Evolutionary conservation across 2,888 invertebrate species (phyloP).

Genomic region (Magallana nippona): DNA sequence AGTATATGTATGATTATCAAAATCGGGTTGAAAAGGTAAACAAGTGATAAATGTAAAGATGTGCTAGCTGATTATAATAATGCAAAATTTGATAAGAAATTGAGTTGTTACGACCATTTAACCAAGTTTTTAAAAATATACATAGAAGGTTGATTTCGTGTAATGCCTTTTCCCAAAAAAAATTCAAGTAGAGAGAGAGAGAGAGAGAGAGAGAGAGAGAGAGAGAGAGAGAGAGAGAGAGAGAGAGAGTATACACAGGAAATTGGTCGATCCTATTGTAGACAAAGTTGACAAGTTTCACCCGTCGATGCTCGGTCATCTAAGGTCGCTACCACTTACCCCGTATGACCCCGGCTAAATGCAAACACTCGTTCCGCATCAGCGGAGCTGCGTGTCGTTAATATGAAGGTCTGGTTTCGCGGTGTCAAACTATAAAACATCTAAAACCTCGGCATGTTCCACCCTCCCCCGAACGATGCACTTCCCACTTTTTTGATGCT

Average conservation of each 20-base stretch:
- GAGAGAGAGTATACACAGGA: conserved; percentile 24
- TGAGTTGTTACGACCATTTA: too few relatives aligned
- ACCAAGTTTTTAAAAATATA: too few relatives aligned
- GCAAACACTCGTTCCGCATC: conserved; percentile 30
- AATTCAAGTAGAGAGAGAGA: neutral
- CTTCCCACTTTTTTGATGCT: neutral
- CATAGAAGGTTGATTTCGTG: neutral
- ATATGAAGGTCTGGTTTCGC: neutral
- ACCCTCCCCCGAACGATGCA: conserved; percentile 6
- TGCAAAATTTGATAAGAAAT: too few relatives aligned
- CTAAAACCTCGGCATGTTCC: neutral
- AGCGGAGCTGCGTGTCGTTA: neutral
- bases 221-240: conserved; percentile 39
- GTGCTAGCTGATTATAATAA: too few relatives aligned
- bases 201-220: conserved; percentile 24
- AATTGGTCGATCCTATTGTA: conserved; percentile 10
- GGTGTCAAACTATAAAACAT: neutral
- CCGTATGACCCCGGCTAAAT: conserved; percentile 29
- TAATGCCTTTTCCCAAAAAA: neutral
- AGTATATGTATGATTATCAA: too few relatives aligned
- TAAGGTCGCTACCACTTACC: conserved; percentile 41
- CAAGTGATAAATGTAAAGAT: too few relatives aligned
- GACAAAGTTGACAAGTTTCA: conserved; percentile 28
- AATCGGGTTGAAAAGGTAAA: too few relatives aligned
- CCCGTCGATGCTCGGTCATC: conserved; percentile 38